A percentile compares a stretch with the other conserved stretches of the same genome.
Evolutionary conservation across 2,888 invertebrate species (phyloP).

Genomic region (Sericinus montela): DNA sequence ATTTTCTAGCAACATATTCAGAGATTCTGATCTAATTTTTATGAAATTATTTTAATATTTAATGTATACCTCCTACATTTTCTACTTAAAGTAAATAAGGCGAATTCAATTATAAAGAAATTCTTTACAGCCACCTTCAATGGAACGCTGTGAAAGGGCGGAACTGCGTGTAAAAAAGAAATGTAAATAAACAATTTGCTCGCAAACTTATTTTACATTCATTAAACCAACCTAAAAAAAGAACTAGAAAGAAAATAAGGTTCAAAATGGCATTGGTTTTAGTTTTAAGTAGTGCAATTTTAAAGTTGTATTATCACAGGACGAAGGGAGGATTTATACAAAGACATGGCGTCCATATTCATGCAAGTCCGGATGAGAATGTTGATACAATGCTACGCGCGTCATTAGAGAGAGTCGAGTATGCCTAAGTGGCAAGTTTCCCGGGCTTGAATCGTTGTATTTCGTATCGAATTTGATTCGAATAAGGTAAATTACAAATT

Average conservation of each 20-base stretch:
- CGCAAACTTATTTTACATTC: slow-evolving; percentile 18
- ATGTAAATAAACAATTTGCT: slow-evolving; percentile 35
- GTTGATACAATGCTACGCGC: slow-evolving; percentile 53
- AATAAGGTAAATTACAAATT: too few species aligned
- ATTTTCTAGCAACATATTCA: background rate
- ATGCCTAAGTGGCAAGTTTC: slow-evolving; percentile 52
- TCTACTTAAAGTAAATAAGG: slow-evolving; percentile 35
- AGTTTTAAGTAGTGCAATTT: slow-evolving; percentile 12
- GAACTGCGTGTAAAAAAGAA: slow-evolving; percentile 43
- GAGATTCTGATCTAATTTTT: slow-evolving; percentile 6
- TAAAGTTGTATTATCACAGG: slow-evolving; percentile 23
- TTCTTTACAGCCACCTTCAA: slow-evolving; percentile 47
- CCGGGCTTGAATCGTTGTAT: slow-evolving; percentile 13
- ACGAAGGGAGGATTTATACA: slow-evolving; percentile 37
- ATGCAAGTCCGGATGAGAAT: slow-evolving; percentile 50
- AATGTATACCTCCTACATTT: slow-evolving; percentile 23
- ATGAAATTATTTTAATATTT: slow-evolving; percentile 7
- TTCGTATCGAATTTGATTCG: background rate
- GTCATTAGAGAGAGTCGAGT: slow-evolving; percentile 44
- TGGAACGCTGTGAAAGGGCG: slow-evolving; percentile 34
- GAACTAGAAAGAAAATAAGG: slow-evolving; percentile 17
- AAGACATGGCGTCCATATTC: slow-evolving; percentile 47
- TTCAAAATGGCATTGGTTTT: slow-evolving; percentile 15
- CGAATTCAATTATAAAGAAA: slow-evolving; percentile 46
- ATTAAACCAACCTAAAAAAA: background rate